phyloP scores from a whole-genome alignment of 2,113 vertebrate species.

The Platichthys flesus region DNA sequence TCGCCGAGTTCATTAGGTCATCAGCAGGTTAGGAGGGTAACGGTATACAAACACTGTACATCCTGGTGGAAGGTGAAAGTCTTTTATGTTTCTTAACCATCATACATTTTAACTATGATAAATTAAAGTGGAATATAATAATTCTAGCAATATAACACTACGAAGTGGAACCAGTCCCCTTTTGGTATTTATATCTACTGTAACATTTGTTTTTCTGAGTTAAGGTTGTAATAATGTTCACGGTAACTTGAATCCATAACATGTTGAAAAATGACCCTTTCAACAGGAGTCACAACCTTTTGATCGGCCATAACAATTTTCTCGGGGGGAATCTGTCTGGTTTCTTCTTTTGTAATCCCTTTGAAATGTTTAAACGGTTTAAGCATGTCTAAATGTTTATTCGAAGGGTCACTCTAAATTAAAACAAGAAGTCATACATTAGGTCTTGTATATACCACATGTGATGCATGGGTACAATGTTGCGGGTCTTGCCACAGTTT shows the following conservation, averaged over 20 bases:
- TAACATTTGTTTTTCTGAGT: neutral
- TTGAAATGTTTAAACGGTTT: conserved; percentile 45
- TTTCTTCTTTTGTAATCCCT: conserved; percentile 35
- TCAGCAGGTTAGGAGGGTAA: conserved; percentile 6
- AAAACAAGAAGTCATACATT: conserved; percentile 43
- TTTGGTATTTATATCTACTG: neutral
- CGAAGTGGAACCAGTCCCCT: neutral
- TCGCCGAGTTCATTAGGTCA: conserved; percentile 28
- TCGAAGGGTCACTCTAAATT: conserved; percentile 39
- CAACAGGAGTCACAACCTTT: conserved; percentile 30
- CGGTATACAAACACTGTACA: neutral
- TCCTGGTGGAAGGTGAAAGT: neutral
- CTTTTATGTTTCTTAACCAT: neutral
- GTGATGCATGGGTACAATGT: conserved; percentile 39
- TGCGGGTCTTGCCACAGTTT: conserved; percentile 1
- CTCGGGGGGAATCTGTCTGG: conserved; percentile 20
- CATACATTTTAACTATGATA: neutral
- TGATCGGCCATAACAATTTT: conserved; percentile 35
- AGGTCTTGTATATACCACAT: conserved; percentile 40
- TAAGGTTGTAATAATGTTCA: conserved; percentile 12
- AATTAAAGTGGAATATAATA: neutral
- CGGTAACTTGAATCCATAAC: conserved; percentile 13
- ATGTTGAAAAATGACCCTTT: conserved; percentile 28
- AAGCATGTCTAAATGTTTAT: conserved; percentile 54
- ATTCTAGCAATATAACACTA: neutral